phyloP scores from a whole-genome alignment of 1,140 invertebrate genomes.

The Brachionus calyciflorus region DNA sequence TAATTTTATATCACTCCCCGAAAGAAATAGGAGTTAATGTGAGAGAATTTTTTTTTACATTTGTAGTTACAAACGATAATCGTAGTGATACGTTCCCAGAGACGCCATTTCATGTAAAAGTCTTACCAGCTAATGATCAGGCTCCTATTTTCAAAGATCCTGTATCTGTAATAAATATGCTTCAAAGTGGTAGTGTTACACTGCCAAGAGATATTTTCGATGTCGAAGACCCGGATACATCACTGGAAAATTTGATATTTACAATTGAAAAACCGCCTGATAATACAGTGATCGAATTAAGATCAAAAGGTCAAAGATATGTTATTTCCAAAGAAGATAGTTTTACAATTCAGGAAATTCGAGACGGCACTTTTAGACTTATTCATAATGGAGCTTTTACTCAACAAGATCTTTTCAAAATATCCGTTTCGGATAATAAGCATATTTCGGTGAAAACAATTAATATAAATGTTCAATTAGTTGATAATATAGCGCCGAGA shows the following conservation, averaged over 20 bases:
- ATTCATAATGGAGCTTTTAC: conserved; percentile 34
- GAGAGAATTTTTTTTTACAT: conserved; percentile 45
- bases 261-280: conserved; percentile 31
- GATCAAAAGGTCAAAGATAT: conserved; percentile 23
- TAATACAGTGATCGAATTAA: conserved; percentile 10
- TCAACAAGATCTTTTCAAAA: neutral
- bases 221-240: conserved; percentile 17
- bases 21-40: conserved; percentile 4
- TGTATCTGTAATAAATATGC: neutral
- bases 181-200: conserved; percentile 23
- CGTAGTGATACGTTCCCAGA: conserved; percentile 43
- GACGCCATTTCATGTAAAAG: conserved; percentile 30
- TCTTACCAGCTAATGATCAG: conserved; percentile 34
- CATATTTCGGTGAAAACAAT: conserved; percentile 28
- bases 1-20: conserved; percentile 33
- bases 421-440: conserved; percentile 36
- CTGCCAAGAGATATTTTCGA: conserved; percentile 6
- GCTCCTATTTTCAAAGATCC: neutral
- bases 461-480: neutral
- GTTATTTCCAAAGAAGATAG: conserved; percentile 15
- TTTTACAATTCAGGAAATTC: conserved; percentile 26
- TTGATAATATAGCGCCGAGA: conserved; percentile 22
- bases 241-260: conserved; percentile 20
- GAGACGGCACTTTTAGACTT: conserved; percentile 30
- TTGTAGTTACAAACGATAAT: conserved; percentile 40